phyloP scores from a whole-genome alignment of 2,113 vertebrate species.

The Mustela lutreola region DNA sequence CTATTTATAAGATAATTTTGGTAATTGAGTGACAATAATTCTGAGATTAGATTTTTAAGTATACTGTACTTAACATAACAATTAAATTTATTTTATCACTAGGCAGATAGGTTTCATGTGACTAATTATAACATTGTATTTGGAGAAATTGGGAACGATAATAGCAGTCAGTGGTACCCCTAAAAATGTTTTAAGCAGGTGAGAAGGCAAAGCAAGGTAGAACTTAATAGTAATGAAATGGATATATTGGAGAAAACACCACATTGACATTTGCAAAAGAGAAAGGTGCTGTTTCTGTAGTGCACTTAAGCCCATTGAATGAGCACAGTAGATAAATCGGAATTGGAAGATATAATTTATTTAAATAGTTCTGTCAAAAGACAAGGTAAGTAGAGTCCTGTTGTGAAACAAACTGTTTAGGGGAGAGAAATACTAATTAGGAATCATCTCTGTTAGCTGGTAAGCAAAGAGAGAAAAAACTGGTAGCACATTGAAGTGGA shows the following conservation, averaged over 20 bases:
- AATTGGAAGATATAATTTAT: slow-evolving; percentile 15
- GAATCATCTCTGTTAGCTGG: background rate
- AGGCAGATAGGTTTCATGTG: background rate
- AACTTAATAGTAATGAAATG: background rate
- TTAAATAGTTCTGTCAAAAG: background rate
- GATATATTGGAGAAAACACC: background rate
- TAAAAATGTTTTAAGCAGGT: background rate
- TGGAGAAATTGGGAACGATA: slow-evolving; percentile 38
- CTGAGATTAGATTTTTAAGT: slow-evolving; percentile 15
- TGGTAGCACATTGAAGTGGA: background rate
- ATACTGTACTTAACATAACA: background rate
- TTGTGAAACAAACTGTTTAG: background rate
- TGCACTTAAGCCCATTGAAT: background rate
- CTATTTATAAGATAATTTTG: slow-evolving; percentile 34
- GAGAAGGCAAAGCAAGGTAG: background rate
- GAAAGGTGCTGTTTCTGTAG: slow-evolving; percentile 55
- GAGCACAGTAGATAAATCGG: background rate
- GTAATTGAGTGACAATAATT: slow-evolving; percentile 39
- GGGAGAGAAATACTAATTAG: background rate
- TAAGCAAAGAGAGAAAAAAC: background rate
- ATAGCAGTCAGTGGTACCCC: background rate
- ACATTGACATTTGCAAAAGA: slow-evolving; percentile 60
- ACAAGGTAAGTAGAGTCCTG: background rate
- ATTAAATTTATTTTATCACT: background rate
- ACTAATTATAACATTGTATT: slow-evolving; percentile 9